Conservation (phyloP, 2,113 vertebrate species). For the Indicator indicator region DNA sequence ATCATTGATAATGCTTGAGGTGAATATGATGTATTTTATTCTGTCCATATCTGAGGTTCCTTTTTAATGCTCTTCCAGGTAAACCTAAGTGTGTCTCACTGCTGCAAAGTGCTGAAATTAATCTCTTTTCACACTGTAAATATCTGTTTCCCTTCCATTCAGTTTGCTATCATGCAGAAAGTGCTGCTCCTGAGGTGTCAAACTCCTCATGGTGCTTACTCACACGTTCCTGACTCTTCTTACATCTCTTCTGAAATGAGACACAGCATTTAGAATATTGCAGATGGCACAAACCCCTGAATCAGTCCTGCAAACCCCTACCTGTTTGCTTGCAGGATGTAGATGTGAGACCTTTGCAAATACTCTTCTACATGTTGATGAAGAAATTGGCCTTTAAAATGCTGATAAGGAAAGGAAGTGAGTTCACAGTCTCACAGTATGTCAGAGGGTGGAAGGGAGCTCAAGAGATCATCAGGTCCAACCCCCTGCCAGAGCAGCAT, state of each 20-base stretch:
- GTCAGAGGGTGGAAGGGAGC: too few relatives aligned
- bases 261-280: conserved; percentile 33
- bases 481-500: too few relatives aligned
- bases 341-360: conserved; percentile 28
- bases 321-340: conserved; percentile 3
- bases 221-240: conserved; percentile 37
- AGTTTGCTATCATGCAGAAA: conserved; percentile 3
- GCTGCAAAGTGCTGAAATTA: background rate
- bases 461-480: too few relatives aligned
- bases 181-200: conserved; percentile 5
- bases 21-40: background rate
- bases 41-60: background rate
- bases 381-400: conserved; percentile 34
- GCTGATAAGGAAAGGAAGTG: background rate
- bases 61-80: background rate
- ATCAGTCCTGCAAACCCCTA: conserved; percentile 23
- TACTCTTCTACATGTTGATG: conserved; percentile 14
- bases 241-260: conserved; percentile 22
- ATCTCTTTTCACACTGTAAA: background rate
- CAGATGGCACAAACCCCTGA: conserved; percentile 39
- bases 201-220: conserved; percentile 23
- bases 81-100: background rate
- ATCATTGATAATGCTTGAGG: background rate
- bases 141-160: background rate
- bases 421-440: background rate